Conservation (phyloP, 2,113 vertebrate species). For the Oncorhynchus mykiss region DNA sequence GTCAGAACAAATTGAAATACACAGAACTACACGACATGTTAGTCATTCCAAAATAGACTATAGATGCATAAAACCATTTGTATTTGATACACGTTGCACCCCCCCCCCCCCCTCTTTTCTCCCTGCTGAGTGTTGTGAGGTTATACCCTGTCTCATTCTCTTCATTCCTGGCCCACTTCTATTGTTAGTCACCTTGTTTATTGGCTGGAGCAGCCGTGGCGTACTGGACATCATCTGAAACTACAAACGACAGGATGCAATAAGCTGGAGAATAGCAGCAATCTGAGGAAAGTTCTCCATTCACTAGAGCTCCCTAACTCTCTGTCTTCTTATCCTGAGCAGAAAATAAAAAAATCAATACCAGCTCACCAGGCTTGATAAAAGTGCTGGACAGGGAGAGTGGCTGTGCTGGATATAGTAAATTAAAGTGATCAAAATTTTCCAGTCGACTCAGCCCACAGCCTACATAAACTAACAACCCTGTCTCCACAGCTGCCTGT, state of each 20-base stretch:
- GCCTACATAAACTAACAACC: conserved; percentile 93
- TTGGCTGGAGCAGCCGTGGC: conserved; percentile 89
- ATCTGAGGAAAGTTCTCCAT: conserved; percentile 98
- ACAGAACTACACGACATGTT: background rate
- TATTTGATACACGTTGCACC: conserved; percentile 36
- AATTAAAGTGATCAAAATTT: conserved; percentile 99
- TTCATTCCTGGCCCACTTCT: conserved; percentile 77
- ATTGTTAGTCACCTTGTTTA: conserved; percentile 92
- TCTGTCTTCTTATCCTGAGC: conserved; percentile 99
- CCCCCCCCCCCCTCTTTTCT: conserved; percentile 57
- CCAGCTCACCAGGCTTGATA: conserved; percentile 92
- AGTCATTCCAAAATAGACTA: conserved; percentile 4
- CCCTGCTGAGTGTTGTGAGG: conserved; percentile 69
- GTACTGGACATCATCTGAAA: conserved; percentile 96
- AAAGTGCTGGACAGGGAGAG: conserved; percentile 87
- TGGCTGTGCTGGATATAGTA: conserved; percentile 90
- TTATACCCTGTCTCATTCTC: conserved; percentile 68
- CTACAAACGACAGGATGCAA: conserved; percentile 98
- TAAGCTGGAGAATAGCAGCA: conserved; percentile 95
- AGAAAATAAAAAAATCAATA: conserved; percentile 99
- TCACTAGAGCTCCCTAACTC: conserved; percentile 94
- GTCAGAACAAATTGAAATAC: background rate
- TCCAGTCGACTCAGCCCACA: conserved; percentile 91
- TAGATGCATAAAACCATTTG: conserved; percentile 20
- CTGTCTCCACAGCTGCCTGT: conserved; percentile 86